These are phyloP conservation scores for Blastobasis lacticolella DNA, from an alignment of 2,888 invertebrate species.

Conservation along the genomic window DNA sequence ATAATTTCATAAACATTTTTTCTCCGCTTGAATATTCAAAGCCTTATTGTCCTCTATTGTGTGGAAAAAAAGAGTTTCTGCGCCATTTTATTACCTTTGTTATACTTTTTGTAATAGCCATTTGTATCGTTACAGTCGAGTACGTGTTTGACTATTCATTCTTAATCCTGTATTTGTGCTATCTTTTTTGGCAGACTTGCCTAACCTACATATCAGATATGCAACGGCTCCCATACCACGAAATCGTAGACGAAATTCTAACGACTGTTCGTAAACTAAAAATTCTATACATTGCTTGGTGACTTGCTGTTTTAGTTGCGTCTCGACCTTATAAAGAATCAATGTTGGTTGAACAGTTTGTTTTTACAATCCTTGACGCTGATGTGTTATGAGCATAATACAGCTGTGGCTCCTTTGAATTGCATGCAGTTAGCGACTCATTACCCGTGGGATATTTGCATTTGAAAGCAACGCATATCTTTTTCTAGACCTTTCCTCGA, in stretches of 20 bases:
- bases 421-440: constrained; percentile 55
- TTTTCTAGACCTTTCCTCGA: too few species aligned
- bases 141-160: constrained; percentile 59
- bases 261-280: not conserved
- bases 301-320: too few species aligned
- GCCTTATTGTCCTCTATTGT: constrained; percentile 23
- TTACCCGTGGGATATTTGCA: constrained; percentile 55
- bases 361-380: too few species aligned
- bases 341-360: too few species aligned
- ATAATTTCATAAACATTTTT: constrained; percentile 27
- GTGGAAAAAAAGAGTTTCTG: constrained; percentile 12
- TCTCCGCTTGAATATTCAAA: constrained; percentile 24
- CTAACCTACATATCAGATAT: constrained; percentile 29
- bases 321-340: too few species aligned
- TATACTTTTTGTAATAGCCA: constrained; percentile 22
- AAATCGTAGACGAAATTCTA: not conserved
- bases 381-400: constrained; percentile 10
- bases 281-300: constrained; percentile 1
- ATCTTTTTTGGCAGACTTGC: constrained; percentile 57
- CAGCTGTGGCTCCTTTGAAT: constrained; percentile 43
- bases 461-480: constrained; percentile 31
- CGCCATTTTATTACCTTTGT: constrained; percentile 9
- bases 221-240: constrained; percentile 8
- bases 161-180: constrained; percentile 47
- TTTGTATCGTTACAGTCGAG: constrained; percentile 35